These are phyloP conservation scores for Tetramorium simillimum DNA, from an alignment of 1,140 invertebrate species.

Conservation along the genomic window DNA sequence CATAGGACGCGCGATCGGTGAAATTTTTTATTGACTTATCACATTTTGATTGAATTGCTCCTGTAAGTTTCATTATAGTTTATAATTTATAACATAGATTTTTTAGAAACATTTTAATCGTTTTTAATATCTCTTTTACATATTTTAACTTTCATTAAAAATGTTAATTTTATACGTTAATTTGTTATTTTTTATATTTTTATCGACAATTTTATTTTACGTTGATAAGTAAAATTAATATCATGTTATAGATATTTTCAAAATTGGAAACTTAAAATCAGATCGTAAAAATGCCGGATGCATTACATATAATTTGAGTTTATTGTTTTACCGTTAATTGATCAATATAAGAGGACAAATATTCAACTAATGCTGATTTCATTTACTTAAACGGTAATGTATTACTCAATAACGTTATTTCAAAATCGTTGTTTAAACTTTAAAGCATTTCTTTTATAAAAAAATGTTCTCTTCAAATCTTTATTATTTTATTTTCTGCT, in stretches of 20 bases:
- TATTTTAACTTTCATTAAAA: slow-evolving; percentile 4
- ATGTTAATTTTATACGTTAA: background rate
- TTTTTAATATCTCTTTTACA: background rate
- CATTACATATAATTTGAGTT: background rate
- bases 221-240: background rate
- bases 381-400: background rate
- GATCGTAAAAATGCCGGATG: background rate
- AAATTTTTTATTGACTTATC: background rate
- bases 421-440: background rate
- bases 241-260: background rate
- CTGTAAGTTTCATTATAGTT: background rate
- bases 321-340: background rate
- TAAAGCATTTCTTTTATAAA: background rate
- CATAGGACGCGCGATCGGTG: slow-evolving; percentile 34
- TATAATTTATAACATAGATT: slow-evolving; percentile 5
- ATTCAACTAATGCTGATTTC: background rate
- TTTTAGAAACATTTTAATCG: background rate
- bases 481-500: background rate
- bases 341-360: background rate
- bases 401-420: background rate
- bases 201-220: background rate
- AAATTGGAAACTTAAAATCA: background rate
- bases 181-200: background rate
- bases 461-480: background rate
- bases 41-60: slow-evolving; percentile 45